Conservation (phyloP, 2,797 vertebrate species). For the Rhincodon typus region DNA sequence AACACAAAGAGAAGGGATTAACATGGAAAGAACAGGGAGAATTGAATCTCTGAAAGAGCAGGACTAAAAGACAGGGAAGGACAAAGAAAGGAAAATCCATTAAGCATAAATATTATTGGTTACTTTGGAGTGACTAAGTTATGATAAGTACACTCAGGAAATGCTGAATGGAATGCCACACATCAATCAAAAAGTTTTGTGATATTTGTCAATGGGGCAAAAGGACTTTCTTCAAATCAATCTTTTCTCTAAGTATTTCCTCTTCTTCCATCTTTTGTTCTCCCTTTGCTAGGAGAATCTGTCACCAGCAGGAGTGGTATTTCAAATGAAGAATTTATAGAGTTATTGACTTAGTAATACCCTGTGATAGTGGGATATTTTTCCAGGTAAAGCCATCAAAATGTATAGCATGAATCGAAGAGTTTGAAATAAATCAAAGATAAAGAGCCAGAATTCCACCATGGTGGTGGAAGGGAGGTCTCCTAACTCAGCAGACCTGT, state of each 20-base stretch:
- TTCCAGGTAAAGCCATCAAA: not conserved
- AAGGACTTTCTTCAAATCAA: not conserved
- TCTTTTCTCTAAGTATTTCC: not conserved
- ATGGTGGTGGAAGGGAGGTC: no score
- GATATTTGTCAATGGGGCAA: not conserved
- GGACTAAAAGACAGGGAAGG: not conserved
- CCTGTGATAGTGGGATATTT: not conserved
- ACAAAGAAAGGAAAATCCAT: not conserved
- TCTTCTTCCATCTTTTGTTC: not conserved
- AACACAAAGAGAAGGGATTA: not conserved
- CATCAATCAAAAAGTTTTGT: not conserved
- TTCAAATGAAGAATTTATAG: not conserved
- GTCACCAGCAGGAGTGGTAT: not conserved
- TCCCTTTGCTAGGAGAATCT: not conserved
- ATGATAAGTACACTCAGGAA: not conserved
- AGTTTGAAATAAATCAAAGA: not conserved
- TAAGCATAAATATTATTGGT: not conserved
- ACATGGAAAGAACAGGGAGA: not conserved
- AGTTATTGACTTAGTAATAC: not conserved
- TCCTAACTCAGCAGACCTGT: no score
- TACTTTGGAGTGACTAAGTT: not conserved
- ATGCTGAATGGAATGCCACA: not conserved
- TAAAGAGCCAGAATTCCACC: not conserved
- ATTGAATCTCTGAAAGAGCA: not conserved
- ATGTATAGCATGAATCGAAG: not conserved